phyloP scores from a whole-genome alignment of 2,113 vertebrate genomes.

The Peromyscus leucopus region DNA sequence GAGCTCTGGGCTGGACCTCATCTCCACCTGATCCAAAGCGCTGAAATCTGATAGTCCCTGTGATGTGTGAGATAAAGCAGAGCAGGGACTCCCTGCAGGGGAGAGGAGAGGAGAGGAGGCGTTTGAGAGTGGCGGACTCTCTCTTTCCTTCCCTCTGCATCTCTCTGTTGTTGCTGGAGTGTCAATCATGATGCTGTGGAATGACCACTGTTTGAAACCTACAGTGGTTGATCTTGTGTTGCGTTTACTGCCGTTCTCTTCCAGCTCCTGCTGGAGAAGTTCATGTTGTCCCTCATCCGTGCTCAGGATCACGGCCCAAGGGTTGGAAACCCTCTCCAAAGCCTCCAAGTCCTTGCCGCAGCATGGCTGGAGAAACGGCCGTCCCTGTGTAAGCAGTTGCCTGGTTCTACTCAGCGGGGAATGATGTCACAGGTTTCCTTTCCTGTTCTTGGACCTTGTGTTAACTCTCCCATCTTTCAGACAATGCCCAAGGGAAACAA shows the following conservation, averaged over 20 bases:
- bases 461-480: neutral
- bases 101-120: constrained; percentile 69
- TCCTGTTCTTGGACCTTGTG: neutral
- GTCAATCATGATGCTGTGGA: neutral
- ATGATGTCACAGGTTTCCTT: neutral
- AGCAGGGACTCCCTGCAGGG: neutral
- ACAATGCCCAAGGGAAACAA: neutral
- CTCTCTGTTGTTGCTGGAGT: neutral
- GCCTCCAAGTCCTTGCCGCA: neutral
- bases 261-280: neutral
- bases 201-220: neutral
- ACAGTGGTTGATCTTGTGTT: neutral
- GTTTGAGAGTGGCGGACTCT: neutral
- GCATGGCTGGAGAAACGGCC: fast-evolving
- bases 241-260: neutral
- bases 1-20: constrained; percentile 56
- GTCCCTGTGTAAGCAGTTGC: neutral
- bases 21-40: constrained; percentile 67
- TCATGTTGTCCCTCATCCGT: neutral
- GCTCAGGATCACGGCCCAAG: neutral
- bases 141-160: no score
- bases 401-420: neutral
- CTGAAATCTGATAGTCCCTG: constrained; percentile 67
- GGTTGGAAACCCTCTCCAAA: neutral
- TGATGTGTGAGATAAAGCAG: neutral